Evolutionary conservation across 1,140 invertebrate genomes (phyloP).

Genomic region (Drosophila eugracilis): DNA sequence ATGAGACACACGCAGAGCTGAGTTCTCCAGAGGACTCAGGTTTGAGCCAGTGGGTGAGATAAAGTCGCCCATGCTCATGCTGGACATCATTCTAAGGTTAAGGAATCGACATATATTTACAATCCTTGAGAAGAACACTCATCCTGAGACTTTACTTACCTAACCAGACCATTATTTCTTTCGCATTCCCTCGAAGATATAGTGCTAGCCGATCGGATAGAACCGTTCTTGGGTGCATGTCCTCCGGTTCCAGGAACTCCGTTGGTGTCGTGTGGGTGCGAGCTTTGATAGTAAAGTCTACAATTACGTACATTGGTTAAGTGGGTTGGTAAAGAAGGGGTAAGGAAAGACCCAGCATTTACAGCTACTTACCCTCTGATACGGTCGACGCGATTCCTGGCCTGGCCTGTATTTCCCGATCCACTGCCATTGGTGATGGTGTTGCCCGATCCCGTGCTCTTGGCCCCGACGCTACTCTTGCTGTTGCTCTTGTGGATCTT

Average conservation of each 20-base stretch:
- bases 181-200: constrained; percentile 82
- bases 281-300: constrained; percentile 84
- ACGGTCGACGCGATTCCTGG: constrained; percentile 80
- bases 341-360: too few species aligned
- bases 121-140: neutral
- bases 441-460: constrained; percentile 82
- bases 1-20: constrained; percentile 87
- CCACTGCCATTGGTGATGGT: constrained; percentile 79
- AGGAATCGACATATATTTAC: neutral
- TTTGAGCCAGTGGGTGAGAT: constrained; percentile 83
- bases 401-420: constrained; percentile 63
- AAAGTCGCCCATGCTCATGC: constrained; percentile 85
- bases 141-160: constrained; percentile 57
- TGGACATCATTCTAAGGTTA: constrained; percentile 81
- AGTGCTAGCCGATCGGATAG: constrained; percentile 83
- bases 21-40: constrained; percentile 83
- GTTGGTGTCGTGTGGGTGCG: constrained; percentile 76
- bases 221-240: constrained; percentile 76
- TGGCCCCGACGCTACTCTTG: constrained; percentile 80
- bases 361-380: constrained; percentile 80
- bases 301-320: constrained; percentile 36
- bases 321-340: too few species aligned
- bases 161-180: constrained; percentile 73
- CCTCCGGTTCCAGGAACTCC: constrained; percentile 42
- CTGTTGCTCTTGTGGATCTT: constrained; percentile 84